phyloP scores from a whole-genome alignment of 2,888 invertebrate genomes.

The Sympetrum striolatum region DNA sequence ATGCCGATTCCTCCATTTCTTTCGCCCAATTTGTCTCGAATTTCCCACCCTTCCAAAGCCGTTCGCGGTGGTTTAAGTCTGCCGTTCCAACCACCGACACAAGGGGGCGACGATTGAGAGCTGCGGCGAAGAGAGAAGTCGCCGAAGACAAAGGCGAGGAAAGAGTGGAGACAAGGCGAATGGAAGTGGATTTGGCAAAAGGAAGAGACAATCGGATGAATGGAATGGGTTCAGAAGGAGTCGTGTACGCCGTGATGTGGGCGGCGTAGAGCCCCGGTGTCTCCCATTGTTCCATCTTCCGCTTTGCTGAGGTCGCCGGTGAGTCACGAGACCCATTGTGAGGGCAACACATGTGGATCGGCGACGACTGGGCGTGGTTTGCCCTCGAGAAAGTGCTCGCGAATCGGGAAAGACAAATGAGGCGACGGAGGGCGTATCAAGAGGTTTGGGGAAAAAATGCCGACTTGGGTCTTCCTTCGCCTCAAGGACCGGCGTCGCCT shows the following conservation, averaged over 20 bases:
- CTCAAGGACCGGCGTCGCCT: background rate
- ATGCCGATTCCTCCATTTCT: too few species aligned
- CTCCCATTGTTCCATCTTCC: conserved; percentile 31
- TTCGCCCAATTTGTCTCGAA: too few species aligned
- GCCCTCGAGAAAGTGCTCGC: background rate
- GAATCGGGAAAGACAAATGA: background rate
- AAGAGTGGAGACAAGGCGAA: background rate
- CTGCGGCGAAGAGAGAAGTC: background rate
- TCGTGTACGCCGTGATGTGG: too few species aligned
- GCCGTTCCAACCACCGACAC: too few species aligned
- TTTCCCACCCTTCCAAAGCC: too few species aligned
- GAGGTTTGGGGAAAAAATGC: background rate
- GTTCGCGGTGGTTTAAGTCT: too few species aligned
- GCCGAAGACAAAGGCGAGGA: background rate
- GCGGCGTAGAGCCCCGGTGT: background rate
- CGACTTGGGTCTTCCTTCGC: background rate
- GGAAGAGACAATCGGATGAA: background rate
- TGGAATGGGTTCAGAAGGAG: background rate
- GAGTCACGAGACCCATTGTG: background rate
- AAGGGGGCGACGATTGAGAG: too few species aligned
- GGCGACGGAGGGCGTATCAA: background rate
- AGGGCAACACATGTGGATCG: background rate
- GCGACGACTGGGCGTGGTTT: background rate
- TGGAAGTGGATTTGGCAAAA: background rate
- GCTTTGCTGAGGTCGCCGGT: background rate